These are phyloP conservation scores for Sitta europaea DNA, from an alignment of 2,113 vertebrate genomes.

Conservation along the genomic window DNA sequence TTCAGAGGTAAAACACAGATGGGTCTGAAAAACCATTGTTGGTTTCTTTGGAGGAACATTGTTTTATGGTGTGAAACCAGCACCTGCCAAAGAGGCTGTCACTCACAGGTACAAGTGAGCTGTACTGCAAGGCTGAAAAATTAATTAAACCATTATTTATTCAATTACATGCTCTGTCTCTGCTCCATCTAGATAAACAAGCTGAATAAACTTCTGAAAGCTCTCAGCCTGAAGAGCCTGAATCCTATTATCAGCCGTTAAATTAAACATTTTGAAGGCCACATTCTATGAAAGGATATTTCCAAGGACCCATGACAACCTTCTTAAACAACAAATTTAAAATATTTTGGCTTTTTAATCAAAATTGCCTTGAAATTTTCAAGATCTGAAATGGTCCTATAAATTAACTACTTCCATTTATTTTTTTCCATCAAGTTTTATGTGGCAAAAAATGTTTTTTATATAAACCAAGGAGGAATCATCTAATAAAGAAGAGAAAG, in stretches of 20 bases:
- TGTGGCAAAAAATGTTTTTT: neutral
- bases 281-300: neutral
- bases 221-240: neutral
- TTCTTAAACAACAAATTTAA: neutral
- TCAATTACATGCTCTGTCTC: neutral
- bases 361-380: neutral
- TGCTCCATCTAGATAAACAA: neutral
- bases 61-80: neutral
- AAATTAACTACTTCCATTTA: neutral
- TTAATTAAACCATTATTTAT: constrained; percentile 17
- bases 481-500: neutral
- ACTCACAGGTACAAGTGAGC: neutral
- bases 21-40: neutral
- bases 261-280: neutral
- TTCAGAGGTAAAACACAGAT: neutral
- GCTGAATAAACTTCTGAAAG: neutral
- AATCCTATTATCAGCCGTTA: neutral
- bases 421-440: neutral
- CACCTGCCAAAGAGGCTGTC: neutral
- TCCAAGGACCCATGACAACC: neutral
- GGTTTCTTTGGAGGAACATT: neutral
- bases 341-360: neutral
- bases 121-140: neutral
- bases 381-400: neutral
- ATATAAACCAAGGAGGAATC: neutral